Base-by-base conservation (phyloP, 2,888 invertebrate genomes). In the Drosophila kanekoi region DNA sequence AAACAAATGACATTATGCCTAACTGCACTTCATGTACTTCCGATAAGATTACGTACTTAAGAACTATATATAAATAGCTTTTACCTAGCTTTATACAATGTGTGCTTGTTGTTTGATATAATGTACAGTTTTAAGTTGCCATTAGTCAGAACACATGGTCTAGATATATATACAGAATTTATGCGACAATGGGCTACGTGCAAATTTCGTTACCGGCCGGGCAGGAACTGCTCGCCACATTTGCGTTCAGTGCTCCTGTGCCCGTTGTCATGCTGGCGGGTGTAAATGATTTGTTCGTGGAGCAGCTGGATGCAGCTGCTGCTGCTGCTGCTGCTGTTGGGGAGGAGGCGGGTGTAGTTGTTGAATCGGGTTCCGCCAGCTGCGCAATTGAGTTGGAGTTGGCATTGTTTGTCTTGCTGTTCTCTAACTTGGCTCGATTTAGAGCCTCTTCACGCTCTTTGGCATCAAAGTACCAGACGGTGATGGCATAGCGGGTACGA, bases 391-490 rank as follows among this genome's bases (percentile, higher is more conserved):
- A 37, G 18, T 77, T 73, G 13, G 65, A 37, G 18, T 77, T 73
- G 40, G 63, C 62, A 52, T 86, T 88, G 49, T 80, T 88, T 10
- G 81, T 72, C 44, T 67, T 77, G 44, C 78, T 84, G 51, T 76
- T 78, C 44, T 76, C 72, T 28, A 77, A 32, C 20, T 80, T 87
- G 33, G 77, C 88, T 10, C 91, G 89, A 81, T 89, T 89, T 13
- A 92, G 72, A 41, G 97, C 97, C 88, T 95, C 95, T 89, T 95
- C 96, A 81, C 97, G 94, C 93, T 97, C 97, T 70, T 94, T 94
- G 0, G 96, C 95, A 92, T 98, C 98, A 89, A 97, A 97, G 92
- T 98, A 98, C 98, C 98, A 98, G 63, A 98, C 93, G 28, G 98
- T 98, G 71, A 98, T 97, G 43, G 98, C 98, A 91, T 97, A 98